Percentiles rank a stretch among this genome's conserved stretches.
phyloP scores from a whole-genome alignment of 2,113 vertebrate species.

The Pipa parva region DNA sequence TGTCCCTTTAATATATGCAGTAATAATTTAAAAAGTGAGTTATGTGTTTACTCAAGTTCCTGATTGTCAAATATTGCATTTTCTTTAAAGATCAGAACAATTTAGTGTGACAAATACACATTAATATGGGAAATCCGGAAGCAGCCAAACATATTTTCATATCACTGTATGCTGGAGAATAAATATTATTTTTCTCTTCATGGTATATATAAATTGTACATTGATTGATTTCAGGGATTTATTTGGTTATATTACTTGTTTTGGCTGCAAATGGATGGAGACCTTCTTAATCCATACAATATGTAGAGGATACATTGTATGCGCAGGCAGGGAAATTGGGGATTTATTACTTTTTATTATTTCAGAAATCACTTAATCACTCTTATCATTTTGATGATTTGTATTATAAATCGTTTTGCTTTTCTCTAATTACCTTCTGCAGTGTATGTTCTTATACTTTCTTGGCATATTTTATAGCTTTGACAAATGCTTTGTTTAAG shows the following conservation, averaged over 20 bases:
- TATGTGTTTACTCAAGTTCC: too few species aligned
- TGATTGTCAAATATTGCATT: too few species aligned
- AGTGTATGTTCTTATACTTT: slow-evolving; percentile 17
- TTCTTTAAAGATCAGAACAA: too few species aligned
- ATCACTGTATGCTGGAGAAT: too few species aligned
- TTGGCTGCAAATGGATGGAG: neutral
- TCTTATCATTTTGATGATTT: slow-evolving; percentile 14
- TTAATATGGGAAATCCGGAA: too few species aligned
- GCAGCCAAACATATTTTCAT: too few species aligned
- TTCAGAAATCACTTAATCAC: slow-evolving; percentile 1
- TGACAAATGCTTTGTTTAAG: slow-evolving; percentile 9
- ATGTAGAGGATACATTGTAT: neutral
- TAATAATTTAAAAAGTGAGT: too few species aligned
- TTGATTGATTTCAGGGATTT: neutral
- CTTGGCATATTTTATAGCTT: slow-evolving; percentile 6
- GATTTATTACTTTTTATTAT: slow-evolving; percentile 11
- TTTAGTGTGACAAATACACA: too few species aligned
- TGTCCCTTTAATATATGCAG: too few species aligned
- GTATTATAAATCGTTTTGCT: slow-evolving; percentile 8
- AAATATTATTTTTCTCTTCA: too few species aligned
- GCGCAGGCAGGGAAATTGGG: neutral
- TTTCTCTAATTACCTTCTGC: slow-evolving; percentile 9
- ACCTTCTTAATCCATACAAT: neutral
- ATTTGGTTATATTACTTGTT: neutral
- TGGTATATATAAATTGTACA: too few species aligned